A percentile compares a stretch with the other conserved stretches of the same genome.
These are phyloP conservation scores for Alethe castanea DNA, from an alignment of 2,113 vertebrate species.

Conservation along the genomic window DNA sequence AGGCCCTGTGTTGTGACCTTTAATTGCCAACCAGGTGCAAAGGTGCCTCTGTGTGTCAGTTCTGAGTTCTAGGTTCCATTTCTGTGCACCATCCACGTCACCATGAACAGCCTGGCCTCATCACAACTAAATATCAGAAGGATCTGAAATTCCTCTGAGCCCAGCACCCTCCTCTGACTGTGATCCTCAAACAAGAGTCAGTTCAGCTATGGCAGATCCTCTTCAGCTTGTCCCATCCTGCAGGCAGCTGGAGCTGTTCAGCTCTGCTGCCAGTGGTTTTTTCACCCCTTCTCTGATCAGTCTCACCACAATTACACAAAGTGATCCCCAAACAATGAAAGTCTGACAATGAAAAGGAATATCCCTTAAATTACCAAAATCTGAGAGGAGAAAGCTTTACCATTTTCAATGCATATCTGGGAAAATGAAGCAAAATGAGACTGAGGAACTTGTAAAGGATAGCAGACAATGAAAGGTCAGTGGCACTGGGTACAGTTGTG, in stretches of 20 bases:
- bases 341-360: not conserved
- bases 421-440: not conserved
- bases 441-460: not conserved
- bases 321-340: not conserved
- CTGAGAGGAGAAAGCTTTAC: not conserved
- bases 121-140: not conserved
- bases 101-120: not conserved
- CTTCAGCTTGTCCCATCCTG: not conserved
- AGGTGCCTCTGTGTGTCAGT: not conserved
- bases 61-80: not conserved
- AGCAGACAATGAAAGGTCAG: not conserved
- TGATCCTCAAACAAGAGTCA: not conserved
- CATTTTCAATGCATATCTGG: not conserved
- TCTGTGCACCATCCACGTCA: not conserved
- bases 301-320: not conserved
- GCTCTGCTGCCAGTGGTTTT: not conserved
- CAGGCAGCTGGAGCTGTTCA: not conserved
- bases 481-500: not conserved
- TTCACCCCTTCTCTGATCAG: not conserved
- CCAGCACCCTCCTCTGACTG: not conserved
- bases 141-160: not conserved
- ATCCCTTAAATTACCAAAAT: not conserved
- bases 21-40: not conserved
- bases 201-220: not conserved
- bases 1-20: not conserved